Base-by-base conservation (phyloP, 2,113 vertebrate species). In the Paracanthobrama guichenoti region DNA sequence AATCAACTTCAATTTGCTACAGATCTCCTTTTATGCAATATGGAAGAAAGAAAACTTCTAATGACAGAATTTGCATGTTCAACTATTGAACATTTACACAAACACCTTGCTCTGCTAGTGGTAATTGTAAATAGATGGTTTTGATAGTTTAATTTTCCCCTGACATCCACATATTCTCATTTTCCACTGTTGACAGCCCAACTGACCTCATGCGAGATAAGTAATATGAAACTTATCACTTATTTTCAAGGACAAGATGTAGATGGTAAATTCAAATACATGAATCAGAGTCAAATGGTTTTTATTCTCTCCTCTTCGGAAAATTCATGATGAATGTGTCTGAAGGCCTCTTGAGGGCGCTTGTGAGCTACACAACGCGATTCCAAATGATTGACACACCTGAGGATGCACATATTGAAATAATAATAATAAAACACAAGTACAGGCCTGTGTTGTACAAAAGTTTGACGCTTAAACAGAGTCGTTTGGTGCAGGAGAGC, bases 61-160 rank as follows among this genome's bases (percentile, higher is more conserved):
- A 28, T 28, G 13, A 28, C 24, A 35, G 10, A 22, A 69, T 39
- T 2, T 39, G 66, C 8, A 39, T 39, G 66, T 20, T 39, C 1
- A 39, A 11, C 16, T 69, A 39, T 39, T 22, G 31, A 39, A 69
- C 9, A 67, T 76, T 76, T 76, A 18, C 24, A 31, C 11, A 35
- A 55, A 76, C 50, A 35, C 2, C 28, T 57, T 57, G 10, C 9
- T 0, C 26, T 20, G 2, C 6, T 31, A 0, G 12, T 44, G 6
- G 16, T 39, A 79, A 88, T 84, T 62, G 81, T 75, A 88, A 86
- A 79, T 53, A 81, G 84, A 76, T 81, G 42, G 44, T 77, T 64
- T 72, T 48, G 79, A 69, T 86, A 85, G 35, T 35, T 83, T 83
- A 55, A 50, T 42, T 42, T 66, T 79, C 57, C 81, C 73, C 60